These are phyloP conservation scores for Vesta saturnalis DNA, from an alignment of 2,888 invertebrate species.

Conservation along the genomic window DNA sequence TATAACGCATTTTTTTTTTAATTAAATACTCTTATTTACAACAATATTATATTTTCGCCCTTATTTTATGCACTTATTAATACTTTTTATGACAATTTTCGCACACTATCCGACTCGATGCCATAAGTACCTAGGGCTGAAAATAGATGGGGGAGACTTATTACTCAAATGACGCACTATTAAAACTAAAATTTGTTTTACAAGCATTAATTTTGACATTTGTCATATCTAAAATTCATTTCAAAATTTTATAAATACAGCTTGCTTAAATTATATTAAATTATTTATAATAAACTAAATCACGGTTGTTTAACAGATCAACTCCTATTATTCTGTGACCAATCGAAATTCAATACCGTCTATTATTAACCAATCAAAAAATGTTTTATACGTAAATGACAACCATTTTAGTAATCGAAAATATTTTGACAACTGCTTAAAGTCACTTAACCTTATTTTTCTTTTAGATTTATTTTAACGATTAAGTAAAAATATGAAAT, in stretches of 20 bases:
- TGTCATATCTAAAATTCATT: conserved; percentile 13
- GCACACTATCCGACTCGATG: conserved; percentile 69
- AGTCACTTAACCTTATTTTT: conserved; percentile 46
- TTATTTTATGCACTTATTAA: conserved; percentile 52
- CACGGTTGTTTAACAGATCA: conserved; percentile 37
- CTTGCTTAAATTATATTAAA: not conserved
- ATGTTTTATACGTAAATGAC: conserved; percentile 43
- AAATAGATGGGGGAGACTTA: conserved; percentile 75
- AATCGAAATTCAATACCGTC: conserved; percentile 48
- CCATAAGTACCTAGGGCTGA: conserved; percentile 78
- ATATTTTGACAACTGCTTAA: conserved; percentile 38
- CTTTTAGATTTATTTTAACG: conserved; percentile 28
- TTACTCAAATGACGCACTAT: conserved; percentile 28
- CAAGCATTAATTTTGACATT: not conserved
- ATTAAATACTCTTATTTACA: conserved; percentile 57
- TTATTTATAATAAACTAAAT: conserved; percentile 10
- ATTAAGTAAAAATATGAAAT: conserved; percentile 58
- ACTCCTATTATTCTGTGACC: conserved; percentile 46
- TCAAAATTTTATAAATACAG: conserved; percentile 14
- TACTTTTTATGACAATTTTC: conserved; percentile 68
- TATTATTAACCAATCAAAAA: conserved; percentile 43
- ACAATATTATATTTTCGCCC: conserved; percentile 34
- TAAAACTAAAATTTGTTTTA: conserved; percentile 10
- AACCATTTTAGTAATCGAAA: conserved; percentile 44
- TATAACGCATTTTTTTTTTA: conserved; percentile 66